Conservation (phyloP, 2,888 invertebrate species). For the Choreutis nemorana region DNA sequence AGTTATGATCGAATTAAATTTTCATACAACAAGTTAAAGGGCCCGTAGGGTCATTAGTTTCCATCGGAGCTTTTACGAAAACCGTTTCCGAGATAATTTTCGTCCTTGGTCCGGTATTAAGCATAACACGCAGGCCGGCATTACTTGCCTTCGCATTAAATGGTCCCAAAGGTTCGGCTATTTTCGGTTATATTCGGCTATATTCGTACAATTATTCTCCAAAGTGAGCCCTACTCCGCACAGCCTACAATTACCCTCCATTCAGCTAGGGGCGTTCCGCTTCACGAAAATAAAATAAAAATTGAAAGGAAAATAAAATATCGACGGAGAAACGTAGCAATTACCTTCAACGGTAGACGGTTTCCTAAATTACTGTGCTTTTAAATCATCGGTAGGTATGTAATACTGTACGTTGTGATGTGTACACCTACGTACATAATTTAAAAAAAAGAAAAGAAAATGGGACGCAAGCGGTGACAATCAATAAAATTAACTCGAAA, state of each 20-base stretch:
- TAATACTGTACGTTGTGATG: too few species aligned
- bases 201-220: conserved; percentile 61
- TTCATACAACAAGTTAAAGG: conserved; percentile 44
- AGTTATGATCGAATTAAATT: conserved; percentile 51
- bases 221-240: conserved; percentile 53
- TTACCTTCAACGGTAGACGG: too few species aligned
- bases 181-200: conserved; percentile 48
- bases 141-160: conserved; percentile 53
- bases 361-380: too few species aligned
- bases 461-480: conserved; percentile 12
- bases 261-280: conserved; percentile 46
- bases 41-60: conserved; percentile 57
- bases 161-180: too few species aligned
- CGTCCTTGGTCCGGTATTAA: conserved; percentile 53
- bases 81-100: conserved; percentile 58
- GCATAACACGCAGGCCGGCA: conserved; percentile 42
- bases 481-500: conserved; percentile 26
- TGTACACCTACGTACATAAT: too few species aligned
- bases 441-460: too few species aligned
- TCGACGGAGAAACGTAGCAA: conserved; percentile 41
- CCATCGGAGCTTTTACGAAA: conserved; percentile 53
- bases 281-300: conserved; percentile 48
- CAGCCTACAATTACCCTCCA: conserved; percentile 61
- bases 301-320: conserved; percentile 43
- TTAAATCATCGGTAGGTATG: too few species aligned